Base-by-base conservation (phyloP, 2,888 invertebrate genomes). In the Agapetus fuscipes region DNA sequence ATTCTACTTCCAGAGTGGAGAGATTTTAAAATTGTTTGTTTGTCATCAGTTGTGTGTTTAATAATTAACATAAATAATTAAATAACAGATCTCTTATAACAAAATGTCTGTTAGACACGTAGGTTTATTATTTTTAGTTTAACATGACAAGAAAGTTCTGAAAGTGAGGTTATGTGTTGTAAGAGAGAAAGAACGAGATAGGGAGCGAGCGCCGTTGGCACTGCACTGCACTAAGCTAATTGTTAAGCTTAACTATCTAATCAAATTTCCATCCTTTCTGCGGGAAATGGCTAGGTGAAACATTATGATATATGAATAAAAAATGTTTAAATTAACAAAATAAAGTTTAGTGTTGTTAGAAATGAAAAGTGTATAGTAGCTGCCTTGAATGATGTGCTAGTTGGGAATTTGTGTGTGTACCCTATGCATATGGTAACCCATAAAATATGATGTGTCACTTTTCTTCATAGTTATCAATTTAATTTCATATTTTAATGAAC, bases 41-140 rank as follows among this genome's bases (percentile, higher is more conserved):
- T 37, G 26, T 13, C 29, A 37, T 30, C 33, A 39, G 14, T 38
- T 37, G 34, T 39, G 16, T n/a, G n/a, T n/a, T n/a, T 42, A 36
- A 25, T 37, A 33, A 40, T 36, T 39, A 29, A 35, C 33, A 26
- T 41, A 41, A 34, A 33, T 33, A 29, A 25, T n/a, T 37, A 37
- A 37, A 29, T 63, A 62, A 61, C 62, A 68, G 69, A 69, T 69
- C 69, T 69, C 69, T 66, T 66, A 61, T 36, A 61, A 56, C 56
- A 54, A 52, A 39, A 34, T 46, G 41, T 47, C 42, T 44, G 40
- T 39, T 47, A 38, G 37, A 42, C 38, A 29, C 26, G 30, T 42
- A 39, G 42, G 39, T 26, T 39, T 38, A 42, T 40, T n/a, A n/a
- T n/a, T n/a, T 32, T 43, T 43, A 43, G 38, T 40, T 37, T 43